Evolutionary conservation across 1,140 invertebrate species (phyloP), one percentile per base, ranked within the genome.

Genomic region (Temnothorax curvispinosus): DNA sequence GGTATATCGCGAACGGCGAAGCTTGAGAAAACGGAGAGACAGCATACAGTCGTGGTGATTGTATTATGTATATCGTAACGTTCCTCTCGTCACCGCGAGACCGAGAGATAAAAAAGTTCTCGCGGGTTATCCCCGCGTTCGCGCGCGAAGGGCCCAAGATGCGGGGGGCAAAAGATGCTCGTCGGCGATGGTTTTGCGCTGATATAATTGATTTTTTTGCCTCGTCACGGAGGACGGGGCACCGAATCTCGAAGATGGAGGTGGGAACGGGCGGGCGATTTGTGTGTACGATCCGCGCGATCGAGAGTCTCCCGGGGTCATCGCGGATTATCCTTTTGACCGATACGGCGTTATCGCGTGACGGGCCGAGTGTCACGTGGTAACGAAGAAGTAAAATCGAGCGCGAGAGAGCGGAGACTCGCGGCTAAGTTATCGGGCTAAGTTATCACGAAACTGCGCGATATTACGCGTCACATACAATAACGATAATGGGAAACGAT

Each of bases 261-360:
- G 62, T n/a, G 62, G 27, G 38, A 69, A 21, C 44, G 21, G 21
- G 1, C 41, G 27, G n/a, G 54, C 32, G 74, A 76, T 50, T 18
- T 3, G 9, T 27, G 27, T 27, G 27, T 6, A 9, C 11, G 67
- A 58, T 67, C 32, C 62, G 32, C 62, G 32, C 64, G 64, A 44
- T 9, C 65, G 65, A 69, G 13, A 0, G 47, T 80, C 38, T 8
- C 18, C 54, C 8, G 15, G 18, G 78, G 64, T 84, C 44, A 84
- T 74, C 69, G 41, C 54, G 67, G 41, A 84, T 84, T 74, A 84
- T 84, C 80, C 80, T 84, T 58, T 72, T 32, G 38, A 38, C 27
- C 69, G 80, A 84, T 84, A 84, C 64, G 21, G 54, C 13, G 21
- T 58, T 84, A 84, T 84, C 80, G 69, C 35, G 54, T 74, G 27